Conservation (phyloP, 1,140 invertebrate genomes). For the Eumaeus atala region DNA sequence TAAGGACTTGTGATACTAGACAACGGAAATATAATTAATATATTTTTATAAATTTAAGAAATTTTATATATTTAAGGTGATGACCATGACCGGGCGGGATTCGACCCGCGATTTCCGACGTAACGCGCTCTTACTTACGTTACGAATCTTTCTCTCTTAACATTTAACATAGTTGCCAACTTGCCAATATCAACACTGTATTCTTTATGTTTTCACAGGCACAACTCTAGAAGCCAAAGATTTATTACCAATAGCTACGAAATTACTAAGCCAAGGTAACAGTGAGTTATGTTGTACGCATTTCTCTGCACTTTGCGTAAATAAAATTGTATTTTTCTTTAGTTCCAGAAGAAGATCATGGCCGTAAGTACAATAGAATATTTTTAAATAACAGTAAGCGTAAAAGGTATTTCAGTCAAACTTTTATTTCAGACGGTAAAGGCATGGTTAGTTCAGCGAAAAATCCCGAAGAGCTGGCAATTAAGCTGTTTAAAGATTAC, state of each 20-base stretch:
- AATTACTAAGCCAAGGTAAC: conserved; percentile 18
- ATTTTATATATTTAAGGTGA: no score
- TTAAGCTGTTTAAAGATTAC: conserved; percentile 44
- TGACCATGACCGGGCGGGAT: no score
- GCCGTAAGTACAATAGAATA: conserved; percentile 27
- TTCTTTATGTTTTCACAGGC: no score
- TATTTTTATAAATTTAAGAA: no score
- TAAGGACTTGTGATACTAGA: no score
- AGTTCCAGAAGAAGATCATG: conserved; percentile 39
- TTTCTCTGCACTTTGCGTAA: not conserved
- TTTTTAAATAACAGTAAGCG: conserved; percentile 4
- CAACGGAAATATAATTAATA: no score
- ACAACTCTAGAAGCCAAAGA: conserved; percentile 15
- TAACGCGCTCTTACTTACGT: no score
- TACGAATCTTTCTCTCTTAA: no score
- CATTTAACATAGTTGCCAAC: no score
- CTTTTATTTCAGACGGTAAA: conserved; percentile 37
- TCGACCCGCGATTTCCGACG: no score
- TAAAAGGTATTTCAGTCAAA: conserved; percentile 15
- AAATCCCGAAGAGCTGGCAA: conserved; percentile 39
- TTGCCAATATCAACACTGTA: no score
- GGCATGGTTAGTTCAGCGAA: conserved; percentile 43
- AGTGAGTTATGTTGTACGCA: no score
- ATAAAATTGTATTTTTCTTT: conserved; percentile 17
- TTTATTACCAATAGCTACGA: conserved; percentile 37